phyloP scores from a whole-genome alignment of 2,797 vertebrate genomes.

The Chaunax sp. region DNA sequence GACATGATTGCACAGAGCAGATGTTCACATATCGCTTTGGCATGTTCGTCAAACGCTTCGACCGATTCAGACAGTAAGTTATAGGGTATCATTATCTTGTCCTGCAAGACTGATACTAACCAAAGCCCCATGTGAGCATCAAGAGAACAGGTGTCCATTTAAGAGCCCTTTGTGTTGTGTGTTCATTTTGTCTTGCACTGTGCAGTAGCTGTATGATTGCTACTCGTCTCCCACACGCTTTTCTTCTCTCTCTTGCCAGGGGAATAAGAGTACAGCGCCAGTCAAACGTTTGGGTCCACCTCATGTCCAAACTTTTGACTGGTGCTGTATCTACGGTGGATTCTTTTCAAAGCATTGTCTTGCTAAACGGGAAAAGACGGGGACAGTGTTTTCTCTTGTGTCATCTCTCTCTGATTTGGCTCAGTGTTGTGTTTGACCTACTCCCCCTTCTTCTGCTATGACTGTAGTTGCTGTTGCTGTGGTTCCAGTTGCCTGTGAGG shows the following conservation, averaged over 20 bases:
- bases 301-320: too few species aligned
- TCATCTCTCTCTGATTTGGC: conserved; percentile 80
- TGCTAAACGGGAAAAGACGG: conserved; percentile 47
- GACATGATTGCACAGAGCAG: conserved; percentile 55
- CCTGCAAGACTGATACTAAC: conserved; percentile 78
- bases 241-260: conserved; percentile 77
- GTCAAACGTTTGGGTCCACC: too few species aligned
- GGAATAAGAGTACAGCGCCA: conserved; percentile 25
- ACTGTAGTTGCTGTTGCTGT: conserved; percentile 73
- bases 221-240: conserved; percentile 59
- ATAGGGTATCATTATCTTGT: conserved; percentile 74
- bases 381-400: conserved; percentile 50
- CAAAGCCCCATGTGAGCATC: conserved; percentile 66
- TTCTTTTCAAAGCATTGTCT: conserved; percentile 57
- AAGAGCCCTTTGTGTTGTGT: conserved; percentile 84
- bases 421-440: conserved; percentile 83
- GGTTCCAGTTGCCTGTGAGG: conserved; percentile 75
- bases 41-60: conserved; percentile 41
- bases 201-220: conserved; percentile 65
- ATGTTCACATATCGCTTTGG: conserved; percentile 47
- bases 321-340: conserved; percentile 33
- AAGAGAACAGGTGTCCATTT: conserved; percentile 70
- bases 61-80: conserved; percentile 54
- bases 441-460: conserved; percentile 82
- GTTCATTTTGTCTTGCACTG: conserved; percentile 56